Percentiles rank a stretch among this genome's conserved stretches.
Evolutionary conservation across 2,888 invertebrate species (phyloP).

Genomic region (Cephus pulcher): DNA sequence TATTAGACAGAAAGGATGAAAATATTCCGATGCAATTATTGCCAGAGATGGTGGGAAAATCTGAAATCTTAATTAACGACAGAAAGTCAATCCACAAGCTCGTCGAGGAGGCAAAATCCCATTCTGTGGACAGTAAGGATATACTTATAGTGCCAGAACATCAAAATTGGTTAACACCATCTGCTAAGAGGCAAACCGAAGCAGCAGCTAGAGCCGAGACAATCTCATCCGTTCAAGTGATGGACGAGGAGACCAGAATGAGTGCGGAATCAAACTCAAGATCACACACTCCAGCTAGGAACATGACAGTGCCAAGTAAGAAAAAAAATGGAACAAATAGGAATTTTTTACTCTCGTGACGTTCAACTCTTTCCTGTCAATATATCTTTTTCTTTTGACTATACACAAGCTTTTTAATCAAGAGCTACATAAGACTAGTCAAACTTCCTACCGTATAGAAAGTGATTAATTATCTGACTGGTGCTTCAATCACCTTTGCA

Average conservation of each 20-base stretch:
- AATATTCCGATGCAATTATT: background rate
- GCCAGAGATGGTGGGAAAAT: slow-evolving; percentile 9
- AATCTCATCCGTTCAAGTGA: slow-evolving; percentile 64
- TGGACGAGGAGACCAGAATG: slow-evolving; percentile 70
- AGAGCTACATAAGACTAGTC: background rate
- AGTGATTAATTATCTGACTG: background rate
- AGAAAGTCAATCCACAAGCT: slow-evolving; percentile 25
- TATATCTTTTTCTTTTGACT: background rate
- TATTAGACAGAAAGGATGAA: background rate
- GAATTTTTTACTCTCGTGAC: background rate
- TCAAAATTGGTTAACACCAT: slow-evolving; percentile 60
- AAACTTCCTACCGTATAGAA: background rate
- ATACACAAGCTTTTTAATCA: background rate
- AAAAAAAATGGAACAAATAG: background rate
- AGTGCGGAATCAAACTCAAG: slow-evolving; percentile 65
- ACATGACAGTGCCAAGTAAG: slow-evolving; percentile 56
- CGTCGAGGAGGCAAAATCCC: slow-evolving; percentile 30
- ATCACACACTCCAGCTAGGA: slow-evolving; percentile 64
- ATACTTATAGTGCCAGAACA: slow-evolving; percentile 33
- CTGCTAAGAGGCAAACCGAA: slow-evolving; percentile 49
- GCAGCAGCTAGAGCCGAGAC: slow-evolving; percentile 40
- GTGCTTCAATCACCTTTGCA: background rate
- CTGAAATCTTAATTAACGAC: slow-evolving; percentile 20
- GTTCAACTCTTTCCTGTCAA: background rate
- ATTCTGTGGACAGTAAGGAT: slow-evolving; percentile 36